Conservation (phyloP, 2,888 invertebrate species). For the Ecliptopera silaceata region DNA sequence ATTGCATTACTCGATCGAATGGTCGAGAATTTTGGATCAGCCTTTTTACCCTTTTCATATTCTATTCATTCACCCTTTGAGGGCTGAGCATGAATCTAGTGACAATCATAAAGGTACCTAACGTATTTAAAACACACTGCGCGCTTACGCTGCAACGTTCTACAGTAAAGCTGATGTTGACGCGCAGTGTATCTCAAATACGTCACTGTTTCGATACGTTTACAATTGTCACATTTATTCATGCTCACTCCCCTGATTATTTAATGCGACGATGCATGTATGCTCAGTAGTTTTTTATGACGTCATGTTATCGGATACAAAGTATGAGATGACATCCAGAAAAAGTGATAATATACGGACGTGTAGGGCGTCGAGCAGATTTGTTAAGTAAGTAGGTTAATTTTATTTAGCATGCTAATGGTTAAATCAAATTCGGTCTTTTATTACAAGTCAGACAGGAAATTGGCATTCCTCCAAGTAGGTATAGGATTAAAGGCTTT, state of each 20-base stretch:
- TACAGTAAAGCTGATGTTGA: too few relatives aligned
- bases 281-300: not conserved
- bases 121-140: too few relatives aligned
- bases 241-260: too few relatives aligned
- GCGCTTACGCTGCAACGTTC: too few relatives aligned
- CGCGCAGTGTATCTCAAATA: too few relatives aligned
- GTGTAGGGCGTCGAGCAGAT: not conserved
- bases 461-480: slow-evolving; percentile 18
- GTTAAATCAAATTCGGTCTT: slow-evolving; percentile 10
- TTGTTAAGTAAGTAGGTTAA: slow-evolving; percentile 18
- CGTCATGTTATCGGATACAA: not conserved
- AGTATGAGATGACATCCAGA: not conserved
- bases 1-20: not conserved
- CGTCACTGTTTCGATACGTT: too few relatives aligned
- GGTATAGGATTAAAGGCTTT: slow-evolving; percentile 1
- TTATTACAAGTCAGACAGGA: slow-evolving; percentile 19
- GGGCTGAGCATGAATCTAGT: too few relatives aligned
- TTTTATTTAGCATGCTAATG: slow-evolving; percentile 17
- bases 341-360: not conserved
- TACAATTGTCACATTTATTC: too few relatives aligned
- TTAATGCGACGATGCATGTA: too few relatives aligned
- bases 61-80: not conserved
- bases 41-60: not conserved
- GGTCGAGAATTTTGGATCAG: not conserved
- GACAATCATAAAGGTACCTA: too few relatives aligned